Evolutionary conservation across 1,140 invertebrate genomes (phyloP).

Genomic region (Halictus rubicundus): DNA sequence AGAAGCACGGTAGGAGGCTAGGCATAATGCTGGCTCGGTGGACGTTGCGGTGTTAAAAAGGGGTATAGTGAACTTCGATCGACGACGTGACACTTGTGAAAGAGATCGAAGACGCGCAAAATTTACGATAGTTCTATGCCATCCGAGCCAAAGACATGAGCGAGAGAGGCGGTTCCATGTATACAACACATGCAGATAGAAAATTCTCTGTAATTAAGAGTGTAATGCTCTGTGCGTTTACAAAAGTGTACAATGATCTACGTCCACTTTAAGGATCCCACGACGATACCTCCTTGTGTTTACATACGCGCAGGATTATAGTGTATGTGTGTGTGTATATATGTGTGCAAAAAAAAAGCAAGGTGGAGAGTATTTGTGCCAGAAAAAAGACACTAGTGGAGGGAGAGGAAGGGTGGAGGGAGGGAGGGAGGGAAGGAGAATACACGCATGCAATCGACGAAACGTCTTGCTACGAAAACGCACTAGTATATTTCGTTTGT

Average conservation of each 20-base stretch:
- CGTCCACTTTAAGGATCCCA: neutral
- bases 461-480: conserved; percentile 25
- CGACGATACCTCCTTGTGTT: conserved; percentile 12
- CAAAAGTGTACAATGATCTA: conserved; percentile 17
- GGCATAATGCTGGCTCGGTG: conserved; percentile 10
- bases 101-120: conserved; percentile 23
- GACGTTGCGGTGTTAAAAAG: conserved; percentile 19
- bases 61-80: conserved; percentile 38
- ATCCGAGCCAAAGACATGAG: conserved; percentile 4
- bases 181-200: conserved; percentile 8
- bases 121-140: conserved; percentile 39
- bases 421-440: conserved; percentile 7
- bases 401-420: neutral
- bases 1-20: conserved; percentile 33
- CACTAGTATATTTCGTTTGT: neutral
- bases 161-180: neutral
- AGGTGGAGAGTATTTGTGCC: conserved; percentile 34
- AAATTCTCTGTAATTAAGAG: conserved; percentile 12
- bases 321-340: neutral
- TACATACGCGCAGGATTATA: conserved; percentile 12
- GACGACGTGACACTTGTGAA: conserved; percentile 24
- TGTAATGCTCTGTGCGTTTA: conserved; percentile 22
- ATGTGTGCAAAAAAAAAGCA: neutral
- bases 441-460: conserved; percentile 30
- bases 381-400: conserved; percentile 18